These are phyloP conservation scores for Heliopora coerulea DNA, from an alignment of 92 coral and sea anemone species.

Conservation along the genomic window DNA sequence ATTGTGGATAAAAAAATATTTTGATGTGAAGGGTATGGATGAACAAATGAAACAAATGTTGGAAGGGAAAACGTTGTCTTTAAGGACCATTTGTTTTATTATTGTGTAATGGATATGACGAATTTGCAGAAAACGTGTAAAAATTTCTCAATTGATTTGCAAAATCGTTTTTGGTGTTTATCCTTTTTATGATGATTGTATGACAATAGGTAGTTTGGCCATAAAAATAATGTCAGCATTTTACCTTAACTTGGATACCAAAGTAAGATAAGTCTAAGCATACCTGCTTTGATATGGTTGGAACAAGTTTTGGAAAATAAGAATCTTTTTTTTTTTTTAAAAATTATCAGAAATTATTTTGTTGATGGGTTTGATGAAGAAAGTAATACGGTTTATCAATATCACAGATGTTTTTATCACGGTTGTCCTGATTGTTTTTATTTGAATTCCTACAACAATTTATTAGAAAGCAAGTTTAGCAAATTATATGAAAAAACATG, in stretches of 20 bases:
- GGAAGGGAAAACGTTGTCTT: not conserved
- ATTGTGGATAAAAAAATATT: not conserved
- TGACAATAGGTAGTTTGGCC: constrained; percentile 23
- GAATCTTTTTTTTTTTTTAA: not conserved
- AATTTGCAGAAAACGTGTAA: constrained; percentile 20
- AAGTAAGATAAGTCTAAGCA: constrained; percentile 20
- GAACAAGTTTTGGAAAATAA: not conserved
- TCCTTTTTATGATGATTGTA: constrained; percentile 25
- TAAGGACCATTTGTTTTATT: constrained; percentile 25
- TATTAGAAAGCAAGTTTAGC: not conserved
- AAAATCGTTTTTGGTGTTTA: not conserved
- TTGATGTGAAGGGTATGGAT: constrained; percentile 1
- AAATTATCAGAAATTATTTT: not conserved
- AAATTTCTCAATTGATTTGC: constrained; percentile 8
- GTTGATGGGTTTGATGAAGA: not conserved
- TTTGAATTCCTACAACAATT: no score
- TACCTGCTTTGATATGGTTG: constrained; percentile 10
- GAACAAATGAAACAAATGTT: not conserved
- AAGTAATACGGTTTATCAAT: constrained; percentile 11
- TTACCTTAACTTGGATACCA: constrained; percentile 20
- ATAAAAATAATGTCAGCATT: constrained; percentile 3
- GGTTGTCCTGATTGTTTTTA: not conserved
- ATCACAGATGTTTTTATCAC: constrained; percentile 34
- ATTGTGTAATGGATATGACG: constrained; percentile 18
- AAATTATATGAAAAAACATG: not conserved